phyloP scores from a whole-genome alignment of 2,888 invertebrate species.

The Cancer borealis region DNA sequence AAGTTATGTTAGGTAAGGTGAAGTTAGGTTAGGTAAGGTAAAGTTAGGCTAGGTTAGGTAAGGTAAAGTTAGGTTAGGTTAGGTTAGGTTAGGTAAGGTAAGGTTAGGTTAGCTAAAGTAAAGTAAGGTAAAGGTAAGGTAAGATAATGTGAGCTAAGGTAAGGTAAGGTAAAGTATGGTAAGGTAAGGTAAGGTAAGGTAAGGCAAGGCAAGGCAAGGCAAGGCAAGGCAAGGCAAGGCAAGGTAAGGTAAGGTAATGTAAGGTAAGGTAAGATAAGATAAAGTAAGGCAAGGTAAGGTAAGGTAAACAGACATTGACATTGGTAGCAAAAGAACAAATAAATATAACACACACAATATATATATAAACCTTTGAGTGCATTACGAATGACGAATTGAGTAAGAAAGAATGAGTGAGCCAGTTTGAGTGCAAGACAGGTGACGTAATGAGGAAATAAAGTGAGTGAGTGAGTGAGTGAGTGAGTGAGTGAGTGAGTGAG shows the following conservation, averaged over 20 bases:
- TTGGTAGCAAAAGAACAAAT: too few relatives aligned
- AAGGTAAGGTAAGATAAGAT: background rate
- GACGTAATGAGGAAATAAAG: too few relatives aligned
- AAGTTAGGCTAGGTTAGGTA: background rate
- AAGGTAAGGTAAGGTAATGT: background rate
- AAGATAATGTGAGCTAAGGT: background rate
- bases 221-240: background rate
- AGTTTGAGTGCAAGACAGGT: too few relatives aligned
- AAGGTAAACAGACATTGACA: background rate
- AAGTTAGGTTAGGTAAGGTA: background rate
- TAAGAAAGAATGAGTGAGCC: too few relatives aligned
- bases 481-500: too few relatives aligned
- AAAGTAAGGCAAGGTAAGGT: background rate
- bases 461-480: too few relatives aligned
- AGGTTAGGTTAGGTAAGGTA: background rate
- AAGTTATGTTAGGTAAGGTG: background rate
- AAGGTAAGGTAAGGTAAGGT: background rate
- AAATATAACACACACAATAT: background rate
- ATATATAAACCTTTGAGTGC: background rate
- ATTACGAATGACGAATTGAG: background rate
- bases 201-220: background rate
- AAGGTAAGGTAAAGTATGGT: background rate
- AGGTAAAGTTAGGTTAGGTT: background rate
- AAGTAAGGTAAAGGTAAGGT: background rate
- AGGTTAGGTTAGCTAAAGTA: background rate